These are phyloP conservation scores for Varroa destructor DNA, from an alignment of 1,140 invertebrate genomes.

Conservation along the genomic window DNA sequence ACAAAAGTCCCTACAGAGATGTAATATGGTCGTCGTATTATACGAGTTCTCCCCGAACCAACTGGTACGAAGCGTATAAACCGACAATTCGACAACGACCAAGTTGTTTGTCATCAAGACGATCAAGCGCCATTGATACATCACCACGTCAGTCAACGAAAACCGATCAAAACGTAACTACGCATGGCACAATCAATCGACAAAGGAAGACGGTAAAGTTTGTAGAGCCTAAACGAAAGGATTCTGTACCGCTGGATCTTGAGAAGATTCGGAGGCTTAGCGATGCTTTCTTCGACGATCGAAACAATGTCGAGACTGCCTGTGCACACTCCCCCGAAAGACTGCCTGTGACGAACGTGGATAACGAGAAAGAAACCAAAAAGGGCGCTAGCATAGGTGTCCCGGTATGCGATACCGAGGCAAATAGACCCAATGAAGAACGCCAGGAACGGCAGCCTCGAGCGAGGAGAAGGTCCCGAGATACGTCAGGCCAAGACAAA, in stretches of 20 bases:
- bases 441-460: constrained; percentile 2
- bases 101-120: background rate
- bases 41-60: constrained; percentile 13
- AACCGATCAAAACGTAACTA: background rate
- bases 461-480: constrained; percentile 10
- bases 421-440: background rate
- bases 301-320: background rate
- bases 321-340: background rate
- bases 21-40: constrained; percentile 13
- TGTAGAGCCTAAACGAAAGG: constrained; percentile 17
- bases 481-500: background rate
- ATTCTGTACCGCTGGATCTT: constrained; percentile 10
- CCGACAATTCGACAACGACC: background rate
- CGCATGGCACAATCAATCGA: constrained; percentile 9
- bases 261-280: constrained; percentile 4
- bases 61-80: constrained; percentile 26
- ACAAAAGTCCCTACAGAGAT: constrained; percentile 8
- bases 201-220: constrained; percentile 25
- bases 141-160: constrained; percentile 1
- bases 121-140: background rate
- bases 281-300: background rate
- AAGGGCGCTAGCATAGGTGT: background rate
- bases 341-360: no score
- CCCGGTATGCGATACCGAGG: background rate
- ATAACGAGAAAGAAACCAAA: no score